Conservation (phyloP, 1,140 invertebrate genomes). For the Campodea augens region DNA sequence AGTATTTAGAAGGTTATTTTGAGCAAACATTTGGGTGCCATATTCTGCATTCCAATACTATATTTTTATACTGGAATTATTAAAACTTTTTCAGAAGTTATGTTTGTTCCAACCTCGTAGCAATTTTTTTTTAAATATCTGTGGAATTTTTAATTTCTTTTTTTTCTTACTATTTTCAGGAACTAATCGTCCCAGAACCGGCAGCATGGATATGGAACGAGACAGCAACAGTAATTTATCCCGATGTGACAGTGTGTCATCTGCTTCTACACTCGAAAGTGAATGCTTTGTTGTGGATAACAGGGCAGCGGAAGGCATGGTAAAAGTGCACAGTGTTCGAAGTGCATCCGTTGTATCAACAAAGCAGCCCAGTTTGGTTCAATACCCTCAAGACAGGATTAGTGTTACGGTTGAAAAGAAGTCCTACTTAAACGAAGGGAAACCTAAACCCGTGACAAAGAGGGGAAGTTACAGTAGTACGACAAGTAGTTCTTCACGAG, state of each 20-base stretch:
- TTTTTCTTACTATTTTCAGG: no score
- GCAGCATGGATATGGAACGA: no score
- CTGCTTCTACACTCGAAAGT: neutral
- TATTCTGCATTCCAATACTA: no score
- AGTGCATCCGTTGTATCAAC: neutral
- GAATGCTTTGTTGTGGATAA: neutral
- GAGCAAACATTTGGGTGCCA: no score
- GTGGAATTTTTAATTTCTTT: no score
- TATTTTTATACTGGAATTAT: no score
- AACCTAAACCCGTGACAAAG: neutral
- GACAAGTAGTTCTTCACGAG: neutral
- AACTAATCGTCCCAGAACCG: no score
- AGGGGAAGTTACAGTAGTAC: neutral
- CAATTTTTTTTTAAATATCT: no score
- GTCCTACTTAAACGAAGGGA: constrained; percentile 5
- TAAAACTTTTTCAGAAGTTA: no score
- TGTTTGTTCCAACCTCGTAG: no score
- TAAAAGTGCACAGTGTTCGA: neutral
- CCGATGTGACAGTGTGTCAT: neutral
- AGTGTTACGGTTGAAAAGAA: constrained; percentile 6
- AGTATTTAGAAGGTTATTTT: no score
- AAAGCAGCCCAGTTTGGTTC: neutral
- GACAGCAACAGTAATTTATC: no score
- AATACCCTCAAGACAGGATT: constrained; percentile 8
- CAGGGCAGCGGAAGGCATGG: neutral